These are phyloP conservation scores for Rhombomys opimus DNA, from an alignment of 2,113 vertebrate species.

Conservation along the genomic window DNA sequence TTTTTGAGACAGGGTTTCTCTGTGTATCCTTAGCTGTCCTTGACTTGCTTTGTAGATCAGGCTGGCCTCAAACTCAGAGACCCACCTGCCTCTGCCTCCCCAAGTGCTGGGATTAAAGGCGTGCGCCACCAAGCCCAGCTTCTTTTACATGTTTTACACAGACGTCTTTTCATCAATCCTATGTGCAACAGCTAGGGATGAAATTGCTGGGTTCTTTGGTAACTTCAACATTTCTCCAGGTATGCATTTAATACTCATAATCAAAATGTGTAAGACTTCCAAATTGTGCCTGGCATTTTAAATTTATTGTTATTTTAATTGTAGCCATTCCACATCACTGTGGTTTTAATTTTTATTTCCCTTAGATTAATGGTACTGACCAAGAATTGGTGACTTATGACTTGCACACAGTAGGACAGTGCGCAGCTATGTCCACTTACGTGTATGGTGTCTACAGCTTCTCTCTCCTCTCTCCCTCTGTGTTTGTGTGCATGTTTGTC, in stretches of 20 bases:
- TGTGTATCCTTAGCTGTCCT: too few species aligned
- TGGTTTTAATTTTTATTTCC: constrained; percentile 35
- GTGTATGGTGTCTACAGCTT: not conserved
- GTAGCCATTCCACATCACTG: not conserved
- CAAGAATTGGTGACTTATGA: not conserved
- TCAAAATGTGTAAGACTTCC: not conserved
- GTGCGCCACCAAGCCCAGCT: too few species aligned
- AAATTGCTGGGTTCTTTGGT: constrained; percentile 13
- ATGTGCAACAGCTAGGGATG: not conserved
- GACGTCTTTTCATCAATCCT: constrained; percentile 30
- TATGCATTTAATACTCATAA: not conserved
- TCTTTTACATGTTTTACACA: not conserved
- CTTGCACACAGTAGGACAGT: not conserved
- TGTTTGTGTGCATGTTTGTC: not conserved
- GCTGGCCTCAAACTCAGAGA: too few species aligned
- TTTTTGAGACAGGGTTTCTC: too few species aligned
- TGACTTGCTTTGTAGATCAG: too few species aligned
- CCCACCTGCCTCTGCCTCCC: too few species aligned
- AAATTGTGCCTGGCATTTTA: not conserved
- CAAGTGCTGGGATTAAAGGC: too few species aligned
- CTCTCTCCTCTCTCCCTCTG: not conserved
- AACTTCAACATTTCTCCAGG: not conserved
- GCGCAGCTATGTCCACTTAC: not conserved
- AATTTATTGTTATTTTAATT: not conserved
- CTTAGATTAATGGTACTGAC: not conserved